Evolutionary conservation across 2,113 vertebrate genomes (phyloP).

Genomic region (Osmerus eperlanus): DNA sequence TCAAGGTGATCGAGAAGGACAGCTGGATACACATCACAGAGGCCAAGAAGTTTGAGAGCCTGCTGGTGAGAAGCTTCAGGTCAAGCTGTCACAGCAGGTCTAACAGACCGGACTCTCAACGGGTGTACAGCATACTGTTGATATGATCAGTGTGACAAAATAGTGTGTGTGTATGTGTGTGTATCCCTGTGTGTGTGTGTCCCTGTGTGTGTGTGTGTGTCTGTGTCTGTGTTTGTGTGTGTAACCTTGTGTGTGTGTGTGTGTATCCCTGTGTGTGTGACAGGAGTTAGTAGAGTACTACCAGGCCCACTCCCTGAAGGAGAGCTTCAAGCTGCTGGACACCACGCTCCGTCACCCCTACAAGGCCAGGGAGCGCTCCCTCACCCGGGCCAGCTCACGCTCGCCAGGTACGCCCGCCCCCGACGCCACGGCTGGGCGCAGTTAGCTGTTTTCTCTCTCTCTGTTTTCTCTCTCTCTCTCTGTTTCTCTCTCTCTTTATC

Average conservation of each 20-base stretch:
- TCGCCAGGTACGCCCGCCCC: conserved; percentile 80
- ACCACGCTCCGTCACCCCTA: conserved; percentile 91
- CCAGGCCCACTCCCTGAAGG: conserved; percentile 93
- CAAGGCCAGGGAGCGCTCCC: conserved; percentile 84
- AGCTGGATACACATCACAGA: conserved; percentile 98
- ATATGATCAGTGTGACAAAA: too few species aligned
- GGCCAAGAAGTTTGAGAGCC: conserved; percentile 96
- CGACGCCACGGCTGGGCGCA: background rate
- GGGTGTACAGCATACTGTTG: too few species aligned
- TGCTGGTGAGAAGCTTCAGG: conserved; percentile 77
- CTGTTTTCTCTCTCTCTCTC: background rate
- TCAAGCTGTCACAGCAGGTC: background rate
- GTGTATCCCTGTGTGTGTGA: background rate
- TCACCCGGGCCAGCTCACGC: conserved; percentile 79
- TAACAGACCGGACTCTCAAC: too few species aligned
- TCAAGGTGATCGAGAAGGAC: conserved; percentile 97
- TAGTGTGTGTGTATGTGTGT: background rate
- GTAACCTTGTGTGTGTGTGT: conserved; percentile 5
- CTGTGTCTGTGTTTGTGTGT: conserved; percentile 1
- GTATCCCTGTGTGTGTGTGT: conserved; percentile 4
- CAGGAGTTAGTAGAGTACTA: conserved; percentile 98
- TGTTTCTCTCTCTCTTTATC: background rate
- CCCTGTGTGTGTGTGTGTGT: too few species aligned
- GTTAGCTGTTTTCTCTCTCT: background rate
- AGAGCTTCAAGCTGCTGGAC: conserved; percentile 97